phyloP scores from a whole-genome alignment of 2,113 vertebrate species.

The pig (Sus scrofa) region DNA sequence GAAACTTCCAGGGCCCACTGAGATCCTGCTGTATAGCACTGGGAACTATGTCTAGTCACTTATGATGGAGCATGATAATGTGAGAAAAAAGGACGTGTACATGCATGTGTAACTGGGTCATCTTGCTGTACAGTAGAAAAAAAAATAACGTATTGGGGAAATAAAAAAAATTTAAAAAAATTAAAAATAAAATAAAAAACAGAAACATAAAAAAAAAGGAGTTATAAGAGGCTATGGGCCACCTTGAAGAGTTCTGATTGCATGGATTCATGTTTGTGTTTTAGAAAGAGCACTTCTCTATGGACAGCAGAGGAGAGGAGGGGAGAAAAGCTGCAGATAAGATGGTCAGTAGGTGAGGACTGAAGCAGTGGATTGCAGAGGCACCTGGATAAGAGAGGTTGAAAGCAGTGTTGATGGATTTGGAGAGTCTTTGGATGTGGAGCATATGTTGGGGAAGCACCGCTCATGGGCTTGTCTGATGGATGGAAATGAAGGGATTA shows the following conservation, averaged over 20 bases:
- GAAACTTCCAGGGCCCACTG: background rate
- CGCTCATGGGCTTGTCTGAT: background rate
- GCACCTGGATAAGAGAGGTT: background rate
- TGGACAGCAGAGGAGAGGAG: background rate
- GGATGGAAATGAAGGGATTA: background rate
- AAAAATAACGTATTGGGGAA: no score
- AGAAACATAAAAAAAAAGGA: no score
- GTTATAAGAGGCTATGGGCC: background rate
- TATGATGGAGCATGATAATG: no score
- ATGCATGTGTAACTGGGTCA: no score
- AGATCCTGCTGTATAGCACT: no score
- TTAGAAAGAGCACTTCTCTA: background rate
- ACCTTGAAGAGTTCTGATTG: background rate
- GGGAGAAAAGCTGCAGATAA: background rate
- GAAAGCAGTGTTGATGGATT: accelerated
- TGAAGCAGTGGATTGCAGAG: background rate
- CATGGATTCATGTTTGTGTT: background rate
- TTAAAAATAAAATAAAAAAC: no score
- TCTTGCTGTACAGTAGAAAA: no score
- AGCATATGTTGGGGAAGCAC: background rate
- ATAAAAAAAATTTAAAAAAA: no score
- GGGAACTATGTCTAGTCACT: no score
- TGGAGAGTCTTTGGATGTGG: background rate
- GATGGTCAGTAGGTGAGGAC: background rate
- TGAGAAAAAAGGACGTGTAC: no score